A percentile compares a stretch with the other conserved stretches of the same genome.
These are phyloP conservation scores for Darevskia nairensis DNA, from an alignment of 2,797 vertebrate species.

Conservation along the genomic window DNA sequence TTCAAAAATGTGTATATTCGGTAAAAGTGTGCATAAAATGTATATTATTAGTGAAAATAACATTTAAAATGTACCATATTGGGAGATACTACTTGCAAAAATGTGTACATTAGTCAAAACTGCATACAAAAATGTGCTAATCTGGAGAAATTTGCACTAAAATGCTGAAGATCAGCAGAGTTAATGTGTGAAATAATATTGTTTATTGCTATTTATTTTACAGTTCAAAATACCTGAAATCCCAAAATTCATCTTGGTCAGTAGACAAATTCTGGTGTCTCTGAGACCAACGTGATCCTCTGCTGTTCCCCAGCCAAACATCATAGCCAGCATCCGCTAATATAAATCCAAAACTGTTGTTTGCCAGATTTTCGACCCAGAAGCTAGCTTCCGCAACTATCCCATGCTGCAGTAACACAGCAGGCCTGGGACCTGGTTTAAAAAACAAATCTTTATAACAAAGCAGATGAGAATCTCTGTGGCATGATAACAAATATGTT, in stretches of 20 bases:
- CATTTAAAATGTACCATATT: no score
- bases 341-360: conserved; percentile 76
- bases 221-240: conserved; percentile 72
- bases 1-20: no score
- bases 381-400: conserved; percentile 62
- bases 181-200: not conserved
- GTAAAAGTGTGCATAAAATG: no score
- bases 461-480: not conserved
- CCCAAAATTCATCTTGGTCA: conserved; percentile 71
- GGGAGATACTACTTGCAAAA: no score
- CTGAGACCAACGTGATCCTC: conserved; percentile 68
- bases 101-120: no score
- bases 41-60: no score
- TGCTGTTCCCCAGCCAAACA: conserved; percentile 75
- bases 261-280: conserved; percentile 66
- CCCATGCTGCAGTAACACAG: conserved; percentile 72
- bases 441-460: not conserved
- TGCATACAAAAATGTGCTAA: no score
- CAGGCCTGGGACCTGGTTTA: conserved; percentile 54
- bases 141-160: no score
- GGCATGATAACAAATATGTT: not conserved
- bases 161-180: not conserved
- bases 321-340: conserved; percentile 76
- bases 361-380: conserved; percentile 73
- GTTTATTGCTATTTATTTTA: not conserved